Base-by-base conservation (phyloP, 2,888 invertebrate genomes). In the Pilophorus perplexus region DNA sequence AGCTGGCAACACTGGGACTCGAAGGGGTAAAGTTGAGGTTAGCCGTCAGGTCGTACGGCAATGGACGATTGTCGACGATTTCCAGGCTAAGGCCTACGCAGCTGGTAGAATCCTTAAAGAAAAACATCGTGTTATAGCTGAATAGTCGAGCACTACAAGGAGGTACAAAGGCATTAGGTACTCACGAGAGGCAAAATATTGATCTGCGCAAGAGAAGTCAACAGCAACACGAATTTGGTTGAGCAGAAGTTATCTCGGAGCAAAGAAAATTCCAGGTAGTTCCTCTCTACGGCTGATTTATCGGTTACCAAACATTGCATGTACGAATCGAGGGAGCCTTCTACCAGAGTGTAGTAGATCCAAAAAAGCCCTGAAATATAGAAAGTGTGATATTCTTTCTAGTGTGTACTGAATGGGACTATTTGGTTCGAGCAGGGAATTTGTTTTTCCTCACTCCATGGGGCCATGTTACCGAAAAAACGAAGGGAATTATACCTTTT, bases 291-390 rank as follows among this genome's bases (percentile, higher is more conserved):
- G 3, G 62, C 38, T 18, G 37, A 42, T 16, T 54, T 57, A 46
- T 72, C 71, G 27, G 68, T 65, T n/a, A 69, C 57, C 52, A 72
- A 55, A 40, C 69, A 69, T 52, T 68, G 59, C 57, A 72, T 67
- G 64, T 71, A 72, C 62, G 70, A 70, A 52, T 69, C 71, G 10
- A 71, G 68, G 10, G 72, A 71, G 14, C 71, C 71, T 64, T 72
- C 72, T 22, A 69, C 66, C 40, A 72, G 66, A 6, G 71, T 71
- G 54, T 68, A 70, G 54, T 67, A 70, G 12, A 71, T 67, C 72
- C 72, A 72, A 40, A 71, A 69, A 20, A 69, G 62, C 23, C 71
- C 71, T 71, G 48, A 62, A 6, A 16, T 23, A 65, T 18, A 44
- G 27, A 27, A 44, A n/a, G n/a, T n/a, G n/a, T n/a, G n/a, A n/a